Evolutionary conservation across 2,797 vertebrate species (phyloP).

Genomic region (Cygnus olor): DNA sequence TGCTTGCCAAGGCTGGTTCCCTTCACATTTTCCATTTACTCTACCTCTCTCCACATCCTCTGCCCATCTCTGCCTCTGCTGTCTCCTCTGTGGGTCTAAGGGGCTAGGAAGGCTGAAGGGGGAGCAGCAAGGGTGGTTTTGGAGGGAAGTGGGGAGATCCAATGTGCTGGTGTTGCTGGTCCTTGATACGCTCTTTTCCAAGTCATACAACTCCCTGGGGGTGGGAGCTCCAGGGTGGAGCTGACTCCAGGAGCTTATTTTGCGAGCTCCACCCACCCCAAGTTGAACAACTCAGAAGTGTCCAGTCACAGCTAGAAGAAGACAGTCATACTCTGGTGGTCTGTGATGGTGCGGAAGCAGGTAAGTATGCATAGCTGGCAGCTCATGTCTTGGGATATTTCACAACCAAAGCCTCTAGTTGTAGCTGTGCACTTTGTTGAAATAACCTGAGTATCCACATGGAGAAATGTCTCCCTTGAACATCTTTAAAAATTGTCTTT

Average conservation of each 20-base stretch:
- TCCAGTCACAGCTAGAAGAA: not conserved
- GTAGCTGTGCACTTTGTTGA: not conserved
- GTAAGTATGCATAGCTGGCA: not conserved
- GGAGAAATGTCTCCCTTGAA: not conserved
- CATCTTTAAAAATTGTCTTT: slow-evolving; percentile 2
- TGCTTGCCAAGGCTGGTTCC: not conserved
- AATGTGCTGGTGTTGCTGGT: not conserved
- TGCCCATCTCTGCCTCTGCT: not conserved
- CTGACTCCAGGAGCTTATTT: not conserved
- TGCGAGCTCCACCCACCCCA: not conserved
- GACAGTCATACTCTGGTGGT: not conserved
- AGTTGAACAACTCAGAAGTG: not conserved
- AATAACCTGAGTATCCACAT: not conserved
- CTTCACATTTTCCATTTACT: not conserved
- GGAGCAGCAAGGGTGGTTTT: not conserved
- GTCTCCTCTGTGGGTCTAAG: not conserved
- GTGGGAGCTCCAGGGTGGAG: not conserved
- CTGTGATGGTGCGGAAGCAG: not conserved
- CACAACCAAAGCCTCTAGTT: not conserved
- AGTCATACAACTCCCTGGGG: not conserved
- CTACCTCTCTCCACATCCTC: not conserved
- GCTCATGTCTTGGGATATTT: not conserved
- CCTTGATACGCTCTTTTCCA: not conserved
- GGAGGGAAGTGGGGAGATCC: not conserved
- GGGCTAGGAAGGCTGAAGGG: not conserved